Evolutionary conservation across 2,888 invertebrate genomes (phyloP).

Genomic region (Achlya flavicornis): DNA sequence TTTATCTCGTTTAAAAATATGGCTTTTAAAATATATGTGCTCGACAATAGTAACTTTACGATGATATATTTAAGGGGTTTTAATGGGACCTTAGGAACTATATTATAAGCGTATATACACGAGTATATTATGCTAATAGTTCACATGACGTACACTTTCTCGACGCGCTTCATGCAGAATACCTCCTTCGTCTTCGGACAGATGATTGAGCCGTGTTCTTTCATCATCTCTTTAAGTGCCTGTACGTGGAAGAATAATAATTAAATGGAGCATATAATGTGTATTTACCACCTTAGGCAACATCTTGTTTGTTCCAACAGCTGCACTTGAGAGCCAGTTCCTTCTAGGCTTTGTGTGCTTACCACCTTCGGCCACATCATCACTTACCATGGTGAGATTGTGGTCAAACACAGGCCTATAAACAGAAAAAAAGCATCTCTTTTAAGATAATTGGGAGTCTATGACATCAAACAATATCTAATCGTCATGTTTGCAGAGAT

Average conservation of each 20-base stretch:
- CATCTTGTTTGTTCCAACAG: too few relatives aligned
- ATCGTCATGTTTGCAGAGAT: too few relatives aligned
- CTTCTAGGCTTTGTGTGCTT: too few relatives aligned
- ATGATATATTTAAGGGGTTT: not conserved
- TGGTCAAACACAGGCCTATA: too few relatives aligned
- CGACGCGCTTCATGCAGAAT: conserved; percentile 95
- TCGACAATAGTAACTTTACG: not conserved
- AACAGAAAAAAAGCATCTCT: too few relatives aligned
- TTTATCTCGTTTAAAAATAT: not conserved
- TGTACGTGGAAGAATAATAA: conserved; percentile 61
- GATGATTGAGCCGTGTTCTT: conserved; percentile 95
- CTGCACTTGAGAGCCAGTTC: too few relatives aligned
- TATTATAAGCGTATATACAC: conserved; percentile 1
- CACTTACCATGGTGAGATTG: too few relatives aligned
- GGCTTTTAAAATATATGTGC: not conserved
- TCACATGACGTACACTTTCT: conserved; percentile 98
- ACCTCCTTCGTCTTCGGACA: conserved; percentile 98
- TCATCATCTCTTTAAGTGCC: conserved; percentile 96
- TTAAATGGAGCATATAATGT: not conserved
- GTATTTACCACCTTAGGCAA: too few relatives aligned
- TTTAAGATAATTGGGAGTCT: too few relatives aligned
- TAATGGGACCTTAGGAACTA: not conserved
- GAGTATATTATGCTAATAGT: conserved; percentile 20
- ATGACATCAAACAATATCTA: too few relatives aligned
- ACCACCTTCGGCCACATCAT: too few relatives aligned